These are phyloP conservation scores for Chrysocyon brachyurus DNA, from an alignment of 2,797 vertebrate species.

Conservation along the genomic window DNA sequence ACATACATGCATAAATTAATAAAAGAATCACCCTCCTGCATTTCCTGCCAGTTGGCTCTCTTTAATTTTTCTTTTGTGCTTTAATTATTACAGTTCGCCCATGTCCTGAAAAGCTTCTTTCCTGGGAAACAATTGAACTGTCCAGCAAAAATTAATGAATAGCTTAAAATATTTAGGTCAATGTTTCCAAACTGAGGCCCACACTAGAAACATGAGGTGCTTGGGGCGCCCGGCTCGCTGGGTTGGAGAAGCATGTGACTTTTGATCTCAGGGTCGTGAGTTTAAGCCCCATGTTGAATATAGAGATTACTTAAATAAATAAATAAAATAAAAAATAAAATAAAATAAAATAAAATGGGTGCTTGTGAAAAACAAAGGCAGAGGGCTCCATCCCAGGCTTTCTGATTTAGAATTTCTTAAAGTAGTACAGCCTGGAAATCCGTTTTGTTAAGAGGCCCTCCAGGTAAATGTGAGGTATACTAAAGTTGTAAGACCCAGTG, in stretches of 20 bases:
- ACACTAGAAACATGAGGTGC: neutral
- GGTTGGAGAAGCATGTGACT: neutral
- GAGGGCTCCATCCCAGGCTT: neutral
- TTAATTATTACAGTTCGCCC: neutral
- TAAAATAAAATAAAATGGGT: neutral
- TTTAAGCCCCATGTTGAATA: neutral
- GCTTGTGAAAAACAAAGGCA: constrained; percentile 2
- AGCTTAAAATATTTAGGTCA: constrained; percentile 45
- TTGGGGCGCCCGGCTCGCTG: neutral
- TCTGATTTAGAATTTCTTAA: neutral
- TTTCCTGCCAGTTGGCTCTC: constrained; percentile 19
- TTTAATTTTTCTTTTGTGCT: constrained; percentile 41
- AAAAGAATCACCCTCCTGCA: neutral
- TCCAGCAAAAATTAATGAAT: neutral
- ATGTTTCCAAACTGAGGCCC: neutral
- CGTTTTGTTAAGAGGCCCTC: neutral
- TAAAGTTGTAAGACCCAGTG: neutral
- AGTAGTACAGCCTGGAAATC: neutral
- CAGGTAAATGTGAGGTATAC: neutral
- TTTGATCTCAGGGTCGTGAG: neutral
- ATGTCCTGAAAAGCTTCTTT: constrained; percentile 50
- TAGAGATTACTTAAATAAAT: neutral
- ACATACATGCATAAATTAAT: neutral
- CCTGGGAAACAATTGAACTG: constrained; percentile 26
- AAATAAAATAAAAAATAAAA: neutral